Evolutionary conservation across 2,888 invertebrate species (phyloP), one percentile per base, ranked within the genome.

Genomic region (Halictus ligatus): DNA sequence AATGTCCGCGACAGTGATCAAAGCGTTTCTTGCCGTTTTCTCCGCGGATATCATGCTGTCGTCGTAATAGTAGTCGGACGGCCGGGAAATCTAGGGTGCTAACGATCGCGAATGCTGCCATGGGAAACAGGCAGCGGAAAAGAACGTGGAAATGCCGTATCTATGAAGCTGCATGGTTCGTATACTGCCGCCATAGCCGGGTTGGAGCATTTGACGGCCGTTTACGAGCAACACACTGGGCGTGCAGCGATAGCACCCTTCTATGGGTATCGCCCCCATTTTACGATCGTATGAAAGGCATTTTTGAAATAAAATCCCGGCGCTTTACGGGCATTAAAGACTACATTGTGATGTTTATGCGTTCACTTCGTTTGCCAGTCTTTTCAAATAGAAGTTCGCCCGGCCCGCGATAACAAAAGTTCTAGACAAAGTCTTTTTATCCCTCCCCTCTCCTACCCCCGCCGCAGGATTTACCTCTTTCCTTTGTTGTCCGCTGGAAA

Each of bases 161-260:
- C 67, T 75, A 67, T 35, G 35, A 46, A 73, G 60, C 40, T 81
- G 75, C 81, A 84, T 76, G 76, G 43, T 67, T 78, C 80, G 58
- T 72, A 29, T n/a, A 67, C 78, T 71, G 48, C 43, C 54, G 13
- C 78, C 21, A 75, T 64, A 29, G n/a, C 18, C 18, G 29, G 54
- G 58, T 60, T 54, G 69, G 82, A 79, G 86, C 79, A 78, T 87
- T 87, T 83, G 87, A 80, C 77, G 83, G 48, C 35, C 87, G 80
- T 87, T 87, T 87, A 83, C 78, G 87, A 80, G 87, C 78, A 73
- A 87, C 87, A 73, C 87, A 87, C 87, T 83, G 87, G 72, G 75
- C 72, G 77, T 69, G 78, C 73, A 58, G 69, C 80, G 87, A 87
- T 87, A 87, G 83, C 87, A 72, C 69, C 50, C 50, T 54, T 21